Evolutionary conservation across 2,797 vertebrate genomes (phyloP).

Genomic region (Setipinna tenuifilis): DNA sequence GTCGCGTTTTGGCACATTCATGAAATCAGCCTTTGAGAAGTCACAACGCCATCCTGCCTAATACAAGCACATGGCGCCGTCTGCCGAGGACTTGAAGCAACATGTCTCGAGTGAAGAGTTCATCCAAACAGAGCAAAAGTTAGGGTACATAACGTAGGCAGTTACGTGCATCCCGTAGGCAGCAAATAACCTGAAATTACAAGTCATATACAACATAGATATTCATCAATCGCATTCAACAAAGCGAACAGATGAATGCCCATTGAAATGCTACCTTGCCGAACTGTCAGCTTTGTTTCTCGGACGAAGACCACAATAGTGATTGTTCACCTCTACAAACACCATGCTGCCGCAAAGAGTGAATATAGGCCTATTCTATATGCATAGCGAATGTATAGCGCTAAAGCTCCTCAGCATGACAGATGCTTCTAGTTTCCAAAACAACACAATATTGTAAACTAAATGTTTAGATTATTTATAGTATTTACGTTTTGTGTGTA

Average conservation of each 20-base stretch:
- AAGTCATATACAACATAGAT: background rate
- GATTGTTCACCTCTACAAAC: conserved; percentile 53
- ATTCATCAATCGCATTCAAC: background rate
- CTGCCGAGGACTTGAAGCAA: background rate
- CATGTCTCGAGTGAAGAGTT: background rate
- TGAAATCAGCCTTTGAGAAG: too few species aligned
- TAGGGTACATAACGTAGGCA: background rate
- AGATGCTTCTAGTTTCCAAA: background rate
- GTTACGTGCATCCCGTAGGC: too few species aligned
- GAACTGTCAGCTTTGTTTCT: conserved; percentile 68
- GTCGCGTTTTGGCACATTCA: background rate
- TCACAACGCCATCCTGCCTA: background rate
- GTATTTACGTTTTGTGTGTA: background rate
- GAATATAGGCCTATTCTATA: background rate
- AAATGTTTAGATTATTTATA: background rate
- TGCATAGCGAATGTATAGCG: background rate
- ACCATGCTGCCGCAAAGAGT: background rate
- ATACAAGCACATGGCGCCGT: background rate
- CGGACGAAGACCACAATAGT: conserved; percentile 55
- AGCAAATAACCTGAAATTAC: too few species aligned
- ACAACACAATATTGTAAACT: background rate
- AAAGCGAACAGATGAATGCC: conserved; percentile 1
- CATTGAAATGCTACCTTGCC: conserved; percentile 58
- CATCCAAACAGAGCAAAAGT: too few species aligned
- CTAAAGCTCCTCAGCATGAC: background rate